Base-by-base conservation (phyloP, 2,888 invertebrate species). In the Onchidella celtica region DNA sequence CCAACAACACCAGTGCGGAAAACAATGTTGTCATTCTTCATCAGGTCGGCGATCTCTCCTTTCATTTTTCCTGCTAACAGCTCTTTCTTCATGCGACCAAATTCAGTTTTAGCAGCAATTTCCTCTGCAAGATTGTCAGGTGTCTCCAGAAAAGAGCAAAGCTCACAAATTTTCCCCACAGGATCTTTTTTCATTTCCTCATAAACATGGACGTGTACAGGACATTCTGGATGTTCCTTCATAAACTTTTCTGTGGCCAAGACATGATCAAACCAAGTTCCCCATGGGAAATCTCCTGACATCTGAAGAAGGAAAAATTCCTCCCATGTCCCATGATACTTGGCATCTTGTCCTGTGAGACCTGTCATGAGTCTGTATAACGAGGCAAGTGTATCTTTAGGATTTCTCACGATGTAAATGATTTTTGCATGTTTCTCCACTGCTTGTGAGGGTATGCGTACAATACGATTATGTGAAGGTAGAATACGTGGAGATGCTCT, bases 261-360 rank as follows among this genome's bases (percentile, higher is more conserved):
- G 29, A 75, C 65, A n/a, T 75, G 75, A 29, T 75, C 75, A n/a
- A 63, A 75, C 75, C 75, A 75, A 0, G 4, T 9, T 3, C 75
- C 75, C 63, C 65, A 75, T 29, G 63, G 38, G 9, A 65, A 65
- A 3, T 75, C 47, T 0, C 75, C 75, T 6, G 38, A 63, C 21
- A 75, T n/a, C 21, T 29, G 57, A 0, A 75, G 3, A n/a, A 65
- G 55, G 29, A 75, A 47, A 65, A 65, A 75, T 21, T 75, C 75
- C 11, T 27, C 6, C 27, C 61, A 75, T 1, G 40, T 75, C 14
- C 75, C 75, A 3, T 32, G 47, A 65, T 32, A 75, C 14, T 29
- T 9, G 9, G 24, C 34, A 40, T 6, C 36, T 1, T 29, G n/a
- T n/a, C 40, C 27, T 3, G 27, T 27, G n/a, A 63, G 61, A 24